Percentiles rank a stretch among this genome's conserved stretches.
These are phyloP conservation scores for Cryptotis parvus DNA, from an alignment of 2,113 vertebrate genomes.

Conservation along the genomic window DNA sequence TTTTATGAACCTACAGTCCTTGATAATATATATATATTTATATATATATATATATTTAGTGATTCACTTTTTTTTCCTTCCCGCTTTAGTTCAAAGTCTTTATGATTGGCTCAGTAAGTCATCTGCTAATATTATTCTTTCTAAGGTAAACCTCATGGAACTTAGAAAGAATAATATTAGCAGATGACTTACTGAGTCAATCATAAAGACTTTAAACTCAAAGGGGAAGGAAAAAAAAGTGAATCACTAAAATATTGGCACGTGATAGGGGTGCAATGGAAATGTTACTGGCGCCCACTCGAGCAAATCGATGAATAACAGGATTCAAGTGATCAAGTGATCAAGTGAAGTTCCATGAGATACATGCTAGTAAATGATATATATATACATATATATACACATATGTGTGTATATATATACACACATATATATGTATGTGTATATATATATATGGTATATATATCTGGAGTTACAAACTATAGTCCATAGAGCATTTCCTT, in stretches of 20 bases:
- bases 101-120: background rate
- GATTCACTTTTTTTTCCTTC: constrained; percentile 18
- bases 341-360: constrained; percentile 27
- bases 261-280: too few relatives aligned
- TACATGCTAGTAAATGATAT: background rate
- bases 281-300: too few relatives aligned
- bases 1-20: constrained; percentile 28
- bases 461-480: constrained; percentile 4
- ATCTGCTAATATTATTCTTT: background rate
- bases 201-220: background rate
- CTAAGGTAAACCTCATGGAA: too few relatives aligned
- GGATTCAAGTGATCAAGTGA: too few relatives aligned
- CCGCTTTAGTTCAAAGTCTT: background rate
- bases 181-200: background rate
- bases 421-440: too few relatives aligned
- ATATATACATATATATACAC: too few relatives aligned
- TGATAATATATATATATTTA: background rate
- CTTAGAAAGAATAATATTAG: background rate
- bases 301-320: too few relatives aligned
- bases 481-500: background rate
- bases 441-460: too few relatives aligned
- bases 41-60: too few relatives aligned
- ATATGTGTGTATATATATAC: too few relatives aligned
- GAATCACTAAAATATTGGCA: constrained; percentile 9
- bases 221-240: constrained; percentile 18